Evolutionary conservation across 1,140 invertebrate genomes (phyloP), one percentile per base, ranked within the genome.

Genomic region (Zaprionus vittiger): DNA sequence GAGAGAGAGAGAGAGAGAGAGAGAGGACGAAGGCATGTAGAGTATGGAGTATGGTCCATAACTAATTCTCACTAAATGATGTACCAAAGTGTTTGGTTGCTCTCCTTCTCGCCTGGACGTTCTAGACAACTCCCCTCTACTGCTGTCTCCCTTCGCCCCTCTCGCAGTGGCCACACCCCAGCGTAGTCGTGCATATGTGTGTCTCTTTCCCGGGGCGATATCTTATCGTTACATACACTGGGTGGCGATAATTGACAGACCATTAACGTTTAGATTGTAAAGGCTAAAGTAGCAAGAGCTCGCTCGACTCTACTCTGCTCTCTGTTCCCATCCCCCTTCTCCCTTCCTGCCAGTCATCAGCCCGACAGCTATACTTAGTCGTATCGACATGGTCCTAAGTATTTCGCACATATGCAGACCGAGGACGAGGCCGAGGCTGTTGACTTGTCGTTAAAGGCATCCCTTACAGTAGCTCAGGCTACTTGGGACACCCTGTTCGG

Each of bases 181-280:
- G 12, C 15, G 31, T 28, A 20, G 49, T 17, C 17, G 31, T 57
- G 41, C 37, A 14, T 17, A 31, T 44, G 52, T 62, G 41, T 44
- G 56, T 59, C 31, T 71, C 72, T 56, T 73, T 81, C 79, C 81
- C 71, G 75, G 62, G 57, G 79, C 67, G 81, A 90, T 89, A 90
- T 89, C 85, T 89, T 90, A 89, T 89, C 85, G 85, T 90, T 90
- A 90, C 84, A 85, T 87, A 82, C 77, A 89, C 85, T 90, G 85
- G 85, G 85, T 90, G 85, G 85, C 85, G 85, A 89, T 89, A 89
- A 89, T 89, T 89, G 85, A 89, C 85, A 89, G 85, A 90, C 85
- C 85, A 89, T 89, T 89, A 90, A 90, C 81, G 85, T 89, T 89
- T 80, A 79, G 85, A 89, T 84, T 89, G 85, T 86, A 85, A 76